Evolutionary conservation across 1,140 invertebrate species (phyloP).

Genomic region (Camponotus pennsylvanicus): DNA sequence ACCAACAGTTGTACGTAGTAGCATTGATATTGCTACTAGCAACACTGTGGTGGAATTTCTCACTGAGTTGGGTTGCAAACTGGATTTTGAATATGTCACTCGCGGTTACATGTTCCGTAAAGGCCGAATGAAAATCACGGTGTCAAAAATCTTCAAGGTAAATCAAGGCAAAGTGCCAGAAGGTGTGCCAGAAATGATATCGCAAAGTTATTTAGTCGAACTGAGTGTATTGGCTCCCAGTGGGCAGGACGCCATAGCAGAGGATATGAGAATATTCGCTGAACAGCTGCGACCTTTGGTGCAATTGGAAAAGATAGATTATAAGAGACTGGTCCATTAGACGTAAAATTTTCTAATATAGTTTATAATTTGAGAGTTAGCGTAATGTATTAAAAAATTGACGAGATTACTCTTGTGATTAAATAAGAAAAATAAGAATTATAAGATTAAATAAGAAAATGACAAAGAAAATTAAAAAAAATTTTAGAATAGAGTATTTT

Average conservation of each 20-base stretch:
- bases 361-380: not conserved
- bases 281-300: constrained; percentile 97
- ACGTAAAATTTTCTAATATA: not conserved
- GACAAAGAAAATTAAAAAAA: not conserved
- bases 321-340: constrained; percentile 90
- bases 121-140: constrained; percentile 98
- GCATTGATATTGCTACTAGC: constrained; percentile 96
- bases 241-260: constrained; percentile 97
- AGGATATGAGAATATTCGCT: constrained; percentile 98
- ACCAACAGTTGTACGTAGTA: constrained; percentile 95
- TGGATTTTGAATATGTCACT: constrained; percentile 97
- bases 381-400: not conserved
- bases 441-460: not conserved
- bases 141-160: constrained; percentile 97
- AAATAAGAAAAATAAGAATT: not conserved
- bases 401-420: not conserved
- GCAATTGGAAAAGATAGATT: constrained; percentile 96
- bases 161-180: constrained; percentile 90
- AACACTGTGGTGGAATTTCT: constrained; percentile 96
- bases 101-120: constrained; percentile 98
- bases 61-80: constrained; percentile 94
- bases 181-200: constrained; percentile 92
- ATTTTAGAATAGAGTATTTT: too few species aligned
- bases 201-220: constrained; percentile 97
- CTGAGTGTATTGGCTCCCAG: constrained; percentile 96